Evolutionary conservation across 2,888 invertebrate genomes (phyloP), one percentile per base, ranked within the genome.

Genomic region (Hyles lineata): DNA sequence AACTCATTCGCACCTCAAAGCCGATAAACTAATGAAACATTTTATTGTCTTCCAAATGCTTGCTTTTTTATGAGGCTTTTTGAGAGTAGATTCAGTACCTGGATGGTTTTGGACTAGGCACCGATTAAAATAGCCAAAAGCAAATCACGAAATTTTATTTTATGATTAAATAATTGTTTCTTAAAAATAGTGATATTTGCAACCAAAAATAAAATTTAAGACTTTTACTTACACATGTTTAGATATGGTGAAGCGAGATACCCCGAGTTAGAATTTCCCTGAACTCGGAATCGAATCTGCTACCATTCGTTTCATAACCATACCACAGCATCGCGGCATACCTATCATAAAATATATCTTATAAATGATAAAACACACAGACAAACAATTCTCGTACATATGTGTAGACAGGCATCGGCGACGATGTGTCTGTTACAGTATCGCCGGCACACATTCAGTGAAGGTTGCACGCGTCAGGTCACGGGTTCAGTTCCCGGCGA

Each of bases 401-500:
- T 50, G 17, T 50, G 43, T 21, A 43, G 15, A 0, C 23, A 43
- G 21, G n/a, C 23, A 23, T 21, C 67, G 43, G 67, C 67, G 67
- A 67, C 67, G 50, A 43, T 67, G 43, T 67, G 67, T 67, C 67
- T 67, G 67, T 23, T 50, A 23, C 23, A 21, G 50, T 67, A 67
- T 50, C 67, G 35, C 67, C 21, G 67, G 17, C 67, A 23, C 67
- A 67, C 62, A 62, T 67, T 17, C 63, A 17, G n/a, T 23, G 50
- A 67, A 67, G 67, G 67, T 67, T 67, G 23, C 15, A 50, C 67
- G 21, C 50, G 21, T 23, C 23, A 67, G 67, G 67, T 67, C 67
- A 67, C 23, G 43, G 67, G 67, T 67, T 67, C 67, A 17, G 43
- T 50, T 67, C 67, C 67, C 67, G 67, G 17, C 67, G 43, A 17